Evolutionary conservation across 2,113 vertebrate species (phyloP).

Genomic region (Hepsetus odoe): DNA sequence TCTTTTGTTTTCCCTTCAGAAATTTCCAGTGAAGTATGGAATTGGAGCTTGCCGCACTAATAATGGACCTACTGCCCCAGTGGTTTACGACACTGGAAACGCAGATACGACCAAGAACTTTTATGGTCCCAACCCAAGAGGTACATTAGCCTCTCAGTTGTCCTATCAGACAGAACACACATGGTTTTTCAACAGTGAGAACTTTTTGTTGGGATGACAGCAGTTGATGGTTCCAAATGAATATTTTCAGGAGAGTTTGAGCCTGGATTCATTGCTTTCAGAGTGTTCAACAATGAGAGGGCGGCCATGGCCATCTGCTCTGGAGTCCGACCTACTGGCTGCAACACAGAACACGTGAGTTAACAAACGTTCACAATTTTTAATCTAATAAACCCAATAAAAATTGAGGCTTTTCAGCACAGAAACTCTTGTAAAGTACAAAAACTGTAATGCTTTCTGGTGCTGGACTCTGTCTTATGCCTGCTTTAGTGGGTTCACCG

Average conservation of each 20-base stretch:
- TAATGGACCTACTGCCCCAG: conserved; percentile 51
- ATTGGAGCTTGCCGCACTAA: neutral
- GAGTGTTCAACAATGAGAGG: conserved; percentile 1
- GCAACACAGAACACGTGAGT: conserved; percentile 2
- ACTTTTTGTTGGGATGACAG: neutral
- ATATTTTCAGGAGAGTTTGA: conserved; percentile 8
- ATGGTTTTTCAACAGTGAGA: too few relatives aligned
- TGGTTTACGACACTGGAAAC: conserved; percentile 54
- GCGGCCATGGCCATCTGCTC: conserved; percentile 29
- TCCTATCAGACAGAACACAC: too few relatives aligned
- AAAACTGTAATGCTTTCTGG: too few relatives aligned
- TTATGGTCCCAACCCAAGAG: conserved; percentile 27
- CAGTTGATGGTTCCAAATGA: neutral
- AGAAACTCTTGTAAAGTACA: too few relatives aligned
- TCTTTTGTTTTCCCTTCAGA: neutral
- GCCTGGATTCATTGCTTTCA: conserved; percentile 25
- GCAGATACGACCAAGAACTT: neutral
- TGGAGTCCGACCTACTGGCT: conserved; percentile 5
- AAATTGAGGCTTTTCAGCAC: too few relatives aligned
- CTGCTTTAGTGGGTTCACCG: too few relatives aligned
- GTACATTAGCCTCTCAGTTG: neutral
- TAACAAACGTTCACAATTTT: neutral
- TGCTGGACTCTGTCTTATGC: too few relatives aligned
- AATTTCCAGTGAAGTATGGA: conserved; percentile 31
- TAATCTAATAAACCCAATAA: too few relatives aligned